Evolutionary conservation across 2,797 vertebrate genomes (phyloP).

Genomic region (Limosa lapponica): DNA sequence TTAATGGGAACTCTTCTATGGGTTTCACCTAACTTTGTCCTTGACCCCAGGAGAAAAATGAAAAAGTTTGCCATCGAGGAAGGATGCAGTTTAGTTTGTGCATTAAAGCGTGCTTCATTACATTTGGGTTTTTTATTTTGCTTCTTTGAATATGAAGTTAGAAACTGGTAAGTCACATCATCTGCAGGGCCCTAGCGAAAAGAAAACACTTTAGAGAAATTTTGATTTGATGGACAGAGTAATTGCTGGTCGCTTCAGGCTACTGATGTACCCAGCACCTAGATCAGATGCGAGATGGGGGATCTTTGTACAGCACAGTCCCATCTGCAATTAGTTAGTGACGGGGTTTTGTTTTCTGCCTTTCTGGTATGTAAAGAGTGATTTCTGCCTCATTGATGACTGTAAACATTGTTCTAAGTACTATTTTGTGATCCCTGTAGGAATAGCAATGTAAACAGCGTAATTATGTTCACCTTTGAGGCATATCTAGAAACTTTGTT

Average conservation of each 20-base stretch:
- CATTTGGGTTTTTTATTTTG: neutral
- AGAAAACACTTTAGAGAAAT: neutral
- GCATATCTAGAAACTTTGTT: constrained; percentile 56
- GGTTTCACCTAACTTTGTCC: neutral
- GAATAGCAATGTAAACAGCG: constrained; percentile 57
- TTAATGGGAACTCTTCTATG: neutral
- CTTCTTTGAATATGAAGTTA: neutral
- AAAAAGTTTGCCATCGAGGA: neutral
- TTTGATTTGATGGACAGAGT: neutral
- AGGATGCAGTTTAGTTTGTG: neutral
- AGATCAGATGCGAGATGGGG: neutral
- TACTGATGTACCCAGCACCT: neutral
- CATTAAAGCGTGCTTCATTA: neutral
- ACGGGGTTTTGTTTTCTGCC: neutral
- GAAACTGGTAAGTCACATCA: neutral
- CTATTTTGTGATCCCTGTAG: constrained; percentile 57
- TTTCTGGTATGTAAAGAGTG: neutral
- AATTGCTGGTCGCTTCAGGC: constrained; percentile 5
- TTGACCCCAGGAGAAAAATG: neutral
- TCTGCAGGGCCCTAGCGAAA: neutral
- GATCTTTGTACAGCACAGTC: neutral
- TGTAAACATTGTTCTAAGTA: constrained; percentile 59
- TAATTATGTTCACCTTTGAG: constrained; percentile 65
- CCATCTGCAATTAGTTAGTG: constrained; percentile 12
- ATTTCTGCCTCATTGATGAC: constrained; percentile 38